These are phyloP conservation scores for Pterobdella sp. DNA, from an alignment of 2,888 invertebrate genomes.

Conservation along the genomic window DNA sequence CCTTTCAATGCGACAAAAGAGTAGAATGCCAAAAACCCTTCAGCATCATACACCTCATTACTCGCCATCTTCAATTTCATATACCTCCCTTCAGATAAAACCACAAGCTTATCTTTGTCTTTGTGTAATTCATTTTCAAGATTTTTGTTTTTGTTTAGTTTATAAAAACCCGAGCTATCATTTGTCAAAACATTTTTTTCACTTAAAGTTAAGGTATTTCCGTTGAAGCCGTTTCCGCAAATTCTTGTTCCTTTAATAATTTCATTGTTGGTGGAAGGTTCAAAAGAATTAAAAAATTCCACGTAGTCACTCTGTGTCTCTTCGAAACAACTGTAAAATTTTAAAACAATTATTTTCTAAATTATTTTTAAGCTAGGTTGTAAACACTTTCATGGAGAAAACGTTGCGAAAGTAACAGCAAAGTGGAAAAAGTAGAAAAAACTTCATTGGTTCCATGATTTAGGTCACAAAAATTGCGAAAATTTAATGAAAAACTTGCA, in stretches of 20 bases:
- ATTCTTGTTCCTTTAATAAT: background rate
- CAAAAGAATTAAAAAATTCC: background rate
- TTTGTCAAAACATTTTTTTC: background rate
- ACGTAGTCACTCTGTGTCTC: background rate
- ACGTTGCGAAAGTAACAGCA: too few species aligned
- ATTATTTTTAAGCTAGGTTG: too few species aligned
- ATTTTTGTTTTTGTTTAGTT: background rate
- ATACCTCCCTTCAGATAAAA: background rate
- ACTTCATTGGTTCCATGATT: too few species aligned
- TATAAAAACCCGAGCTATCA: background rate
- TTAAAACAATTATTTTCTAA: too few species aligned
- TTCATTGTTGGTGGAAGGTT: background rate
- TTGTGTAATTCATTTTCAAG: background rate
- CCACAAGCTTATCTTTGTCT: background rate
- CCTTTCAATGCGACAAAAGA: background rate
- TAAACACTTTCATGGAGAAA: too few species aligned
- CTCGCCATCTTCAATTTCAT: background rate
- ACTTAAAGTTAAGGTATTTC: background rate
- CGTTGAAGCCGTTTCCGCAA: background rate
- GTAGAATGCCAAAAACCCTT: background rate
- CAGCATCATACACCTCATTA: conserved; percentile 1
- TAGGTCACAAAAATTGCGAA: too few species aligned
- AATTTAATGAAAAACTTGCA: too few species aligned
- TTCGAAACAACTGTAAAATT: background rate
- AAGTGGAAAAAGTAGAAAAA: too few species aligned